These are phyloP conservation scores for Lampris incognitus DNA, from an alignment of 2,113 vertebrate species.

Conservation along the genomic window DNA sequence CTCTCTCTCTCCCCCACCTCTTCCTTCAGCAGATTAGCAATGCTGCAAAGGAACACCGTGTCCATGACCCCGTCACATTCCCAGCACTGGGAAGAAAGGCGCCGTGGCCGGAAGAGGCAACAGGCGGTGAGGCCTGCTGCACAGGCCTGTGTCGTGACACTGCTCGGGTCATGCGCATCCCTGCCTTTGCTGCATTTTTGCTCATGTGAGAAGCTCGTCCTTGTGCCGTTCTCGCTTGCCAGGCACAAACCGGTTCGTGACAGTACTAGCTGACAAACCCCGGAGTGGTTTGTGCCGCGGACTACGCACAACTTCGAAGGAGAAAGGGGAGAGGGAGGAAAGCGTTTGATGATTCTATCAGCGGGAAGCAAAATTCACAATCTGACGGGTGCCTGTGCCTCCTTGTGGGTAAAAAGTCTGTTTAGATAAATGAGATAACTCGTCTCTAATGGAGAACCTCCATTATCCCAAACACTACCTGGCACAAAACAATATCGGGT, in stretches of 20 bases:
- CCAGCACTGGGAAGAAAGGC: conserved; percentile 16
- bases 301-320: neutral
- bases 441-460: conserved; percentile 3
- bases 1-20: neutral
- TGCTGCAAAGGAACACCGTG: conserved; percentile 1
- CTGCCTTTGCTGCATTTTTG: conserved; percentile 36
- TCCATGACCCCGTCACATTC: conserved; percentile 12
- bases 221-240: conserved; percentile 62
- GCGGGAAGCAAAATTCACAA: conserved; percentile 43
- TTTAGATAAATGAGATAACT: conserved; percentile 31
- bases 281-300: neutral
- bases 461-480: conserved; percentile 20
- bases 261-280: conserved; percentile 47
- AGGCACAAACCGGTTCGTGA: conserved; percentile 58
- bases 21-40: neutral
- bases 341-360: conserved; percentile 26
- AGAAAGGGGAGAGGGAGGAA: conserved; percentile 33
- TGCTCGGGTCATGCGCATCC: conserved; percentile 38
- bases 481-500: conserved; percentile 37
- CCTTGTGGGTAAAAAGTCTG: neutral
- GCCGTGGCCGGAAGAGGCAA: neutral
- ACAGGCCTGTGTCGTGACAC: conserved; percentile 29
- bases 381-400: conserved; percentile 43
- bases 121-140: conserved; percentile 50
- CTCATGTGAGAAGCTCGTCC: conserved; percentile 38